Conservation (phyloP, 53 echinoderm and acorn worm species). For the Stichopus horrens region DNA sequence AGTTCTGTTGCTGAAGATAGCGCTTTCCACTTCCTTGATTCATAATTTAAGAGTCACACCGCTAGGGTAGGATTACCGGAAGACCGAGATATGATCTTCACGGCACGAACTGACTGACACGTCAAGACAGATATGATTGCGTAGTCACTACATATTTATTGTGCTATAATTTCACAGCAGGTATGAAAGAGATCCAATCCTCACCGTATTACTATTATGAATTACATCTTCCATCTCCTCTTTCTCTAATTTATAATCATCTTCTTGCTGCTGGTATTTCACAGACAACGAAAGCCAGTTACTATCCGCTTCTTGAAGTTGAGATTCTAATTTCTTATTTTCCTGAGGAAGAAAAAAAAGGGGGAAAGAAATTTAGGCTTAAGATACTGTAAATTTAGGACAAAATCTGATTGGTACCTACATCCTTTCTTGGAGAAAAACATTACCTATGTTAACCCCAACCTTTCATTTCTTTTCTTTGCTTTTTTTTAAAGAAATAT, state of each 20-base stretch:
- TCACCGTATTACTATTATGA: conserved; percentile 77
- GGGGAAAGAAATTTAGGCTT: too few relatives aligned
- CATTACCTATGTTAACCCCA: too few relatives aligned
- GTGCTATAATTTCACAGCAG: too few relatives aligned
- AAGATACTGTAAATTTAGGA: too few relatives aligned
- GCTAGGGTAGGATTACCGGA: conserved; percentile 66
- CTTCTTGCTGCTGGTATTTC: conserved; percentile 77
- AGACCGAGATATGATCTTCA: too few relatives aligned
- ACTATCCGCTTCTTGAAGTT: conserved; percentile 80
- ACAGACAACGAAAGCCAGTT: conserved; percentile 82
- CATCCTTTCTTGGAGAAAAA: too few relatives aligned
- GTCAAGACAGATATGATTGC: too few relatives aligned
- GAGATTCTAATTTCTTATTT: conserved; percentile 64
- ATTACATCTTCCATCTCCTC: conserved; percentile 77
- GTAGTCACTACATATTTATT: too few relatives aligned
- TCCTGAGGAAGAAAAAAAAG: conserved; percentile 51
- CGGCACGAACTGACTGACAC: too few relatives aligned
- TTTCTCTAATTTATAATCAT: conserved; percentile 63
- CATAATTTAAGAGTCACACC: conserved; percentile 57
- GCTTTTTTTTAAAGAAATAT: not conserved
- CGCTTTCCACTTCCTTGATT: conserved; percentile 71
- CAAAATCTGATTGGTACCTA: too few relatives aligned
- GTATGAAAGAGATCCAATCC: not conserved
- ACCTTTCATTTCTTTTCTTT: too few relatives aligned
- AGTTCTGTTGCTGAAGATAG: conserved; percentile 65